Evolutionary conservation across 2,888 invertebrate species (phyloP), one percentile per base, ranked within the genome.

Genomic region (Scelioninae gen. 1): DNA sequence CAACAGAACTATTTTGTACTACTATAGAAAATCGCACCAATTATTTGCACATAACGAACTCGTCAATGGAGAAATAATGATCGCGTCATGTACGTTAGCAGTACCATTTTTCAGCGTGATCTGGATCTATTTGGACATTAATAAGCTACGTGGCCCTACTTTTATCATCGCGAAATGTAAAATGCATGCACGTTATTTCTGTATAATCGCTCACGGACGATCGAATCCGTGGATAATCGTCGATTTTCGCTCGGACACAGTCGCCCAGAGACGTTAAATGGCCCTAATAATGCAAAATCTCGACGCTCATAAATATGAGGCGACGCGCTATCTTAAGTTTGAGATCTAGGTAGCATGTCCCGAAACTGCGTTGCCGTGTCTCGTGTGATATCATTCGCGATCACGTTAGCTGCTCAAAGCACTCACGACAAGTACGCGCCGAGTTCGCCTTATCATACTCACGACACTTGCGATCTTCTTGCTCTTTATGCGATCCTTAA

Each of bases 261-360:
- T 43, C 56, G 53, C 63, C 63, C 88, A 88, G 90, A 92, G 90
- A 90, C 89, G 88, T 88, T 89, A 90, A 92, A 92, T 90, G 90
- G 89, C 91, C 88, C 90, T 92, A 92, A 92, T 92, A 92, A 92
- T 90, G 91, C 89, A 89, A 92, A 91, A 92, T 92, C 92, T 92
- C 86, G 88, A 83, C 85, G 87, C 88, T 87, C 90, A 91, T 92
- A 92, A 92, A 92, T 92, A 92, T 88, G 90, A 90, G 88, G 87
- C 86, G 84, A 86, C 88, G 85, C 85, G 88, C 89, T 92, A 92
- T 92, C 92, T 84, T 83, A 66, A 76, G 62, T 76, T 69, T 85
- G 87, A 65, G 23, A 92, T 92, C 91, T 91, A 86, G 88, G 89
- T 91, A 65, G 85, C 85, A 85, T 85, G 85, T 85, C 85, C 82